Base-by-base conservation (phyloP, 1,140 invertebrate genomes). In the Amphibalanus amphitrite region DNA sequence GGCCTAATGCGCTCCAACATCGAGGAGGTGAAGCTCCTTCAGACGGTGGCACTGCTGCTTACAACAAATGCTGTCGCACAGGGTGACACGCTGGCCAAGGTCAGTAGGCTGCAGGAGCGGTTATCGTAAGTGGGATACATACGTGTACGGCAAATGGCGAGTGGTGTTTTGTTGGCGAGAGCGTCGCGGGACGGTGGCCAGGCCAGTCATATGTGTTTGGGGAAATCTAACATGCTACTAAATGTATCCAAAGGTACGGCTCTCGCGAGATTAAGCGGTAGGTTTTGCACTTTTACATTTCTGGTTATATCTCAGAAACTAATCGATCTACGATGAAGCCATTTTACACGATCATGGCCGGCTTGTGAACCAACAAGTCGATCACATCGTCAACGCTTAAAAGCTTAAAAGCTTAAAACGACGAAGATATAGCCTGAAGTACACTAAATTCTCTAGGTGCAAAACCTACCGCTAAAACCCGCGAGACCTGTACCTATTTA, bases 1-100 rank as follows among this genome's bases (percentile, higher is more conserved):
- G 87, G 88, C 75, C 82, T 98, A 17, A 97, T 97, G 85, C 94
- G 98, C 81, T 84, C 87, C 38, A 90, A 91, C 8, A 88, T 90
- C 38, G 91, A 98, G 80, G 96, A 99, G 83, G 87, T 99, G 23
- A 96, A 96, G 85, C 86, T 99, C 71, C 82, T 99, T 69, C 97
- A 99, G 81, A 98, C 94, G 29, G 91, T 96, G 20, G 95, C 95
- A 17, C 80, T 98, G 25, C 82, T 98, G 40, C 85, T 98, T 23
- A 98, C 95, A 17, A 97, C 93, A 25, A 97, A 95, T 76, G 86
- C 90, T 74, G 83, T 97, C 67, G 94, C 98, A 33, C 91, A 93
- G 81, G 94, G 95, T 69, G 92, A 95, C 76, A 90, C 89, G 28
- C 82, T 98, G 70, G 91, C 95, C 67, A 95, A 90, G 82, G 91